A percentile compares a stretch with the other conserved stretches of the same genome.
Evolutionary conservation across 2,888 invertebrate genomes (phyloP).

Genomic region (Celastrina argiolus): DNA sequence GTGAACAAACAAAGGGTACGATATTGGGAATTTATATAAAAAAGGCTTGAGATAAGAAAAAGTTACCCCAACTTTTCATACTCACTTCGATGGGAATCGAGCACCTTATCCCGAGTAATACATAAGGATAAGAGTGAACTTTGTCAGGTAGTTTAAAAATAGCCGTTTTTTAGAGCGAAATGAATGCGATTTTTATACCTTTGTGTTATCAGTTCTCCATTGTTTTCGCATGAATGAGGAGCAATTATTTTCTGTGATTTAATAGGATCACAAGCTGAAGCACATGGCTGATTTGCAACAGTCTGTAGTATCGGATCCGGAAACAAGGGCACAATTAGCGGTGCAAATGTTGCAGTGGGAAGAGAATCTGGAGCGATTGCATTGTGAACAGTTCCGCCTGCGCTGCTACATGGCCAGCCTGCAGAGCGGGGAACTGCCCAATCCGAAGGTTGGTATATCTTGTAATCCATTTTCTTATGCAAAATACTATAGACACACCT

Average conservation of each 20-base stretch:
- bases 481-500: no score
- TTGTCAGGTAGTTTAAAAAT: slow-evolving; percentile 1
- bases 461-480: no score
- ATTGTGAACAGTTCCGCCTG: slow-evolving; percentile 97
- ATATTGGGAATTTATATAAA: neutral
- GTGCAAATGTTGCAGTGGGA: slow-evolving; percentile 98
- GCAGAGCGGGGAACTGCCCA: slow-evolving; percentile 96
- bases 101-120: neutral
- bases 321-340: slow-evolving; percentile 93
- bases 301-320: slow-evolving; percentile 95
- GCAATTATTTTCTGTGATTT: slow-evolving; percentile 14
- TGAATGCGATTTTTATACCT: neutral
- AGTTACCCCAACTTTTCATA: neutral
- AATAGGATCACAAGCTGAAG: slow-evolving; percentile 95
- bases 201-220: neutral
- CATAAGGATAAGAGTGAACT: slow-evolving; percentile 5
- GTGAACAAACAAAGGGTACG: neutral
- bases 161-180: neutral
- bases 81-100: slow-evolving; percentile 7
- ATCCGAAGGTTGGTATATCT: slow-evolving; percentile 88
- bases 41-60: slow-evolving; percentile 1
- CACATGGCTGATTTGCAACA: slow-evolving; percentile 99
- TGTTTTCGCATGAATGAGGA: slow-evolving; percentile 20
- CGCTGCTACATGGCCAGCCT: slow-evolving; percentile 98
- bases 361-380: slow-evolving; percentile 95